Evolutionary conservation across 92 coral and sea anemone species (phyloP), one percentile per base, ranked within the genome.

Genomic region (Zoanthus solanderi): DNA sequence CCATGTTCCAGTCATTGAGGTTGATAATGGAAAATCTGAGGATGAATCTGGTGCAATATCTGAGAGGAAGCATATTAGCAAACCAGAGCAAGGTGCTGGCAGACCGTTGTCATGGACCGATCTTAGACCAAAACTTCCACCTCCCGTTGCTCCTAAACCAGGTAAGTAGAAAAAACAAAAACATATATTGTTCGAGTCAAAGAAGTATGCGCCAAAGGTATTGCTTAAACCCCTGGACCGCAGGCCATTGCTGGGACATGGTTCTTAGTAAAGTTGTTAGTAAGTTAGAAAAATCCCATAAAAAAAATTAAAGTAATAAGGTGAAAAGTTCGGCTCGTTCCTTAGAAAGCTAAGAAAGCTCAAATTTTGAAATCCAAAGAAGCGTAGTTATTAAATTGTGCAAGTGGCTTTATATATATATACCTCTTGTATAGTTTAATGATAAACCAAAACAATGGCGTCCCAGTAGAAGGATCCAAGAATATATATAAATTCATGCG

Each of bases 81-180:
- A 18, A 58, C 65, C n/a, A 12, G 83, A 53, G 18, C 90, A 88
- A 71, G 74, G 58, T 52, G 50, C 84, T 48, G 75, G 71, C 50
- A 92, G 95, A 60, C 96, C 98, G 0, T 71, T 79, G 87, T 95
- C 98, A 6, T n/a, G 91, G 71, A 88, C 79, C 69, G 93, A 95
- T 54, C 93, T 95, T 30, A 80, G 96, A 44, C 90, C 92, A 30
- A 78, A 7, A 12, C 4, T 58, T 9, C 91, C 95, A 4, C 94
- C 94, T 48, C 96, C 96, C 0, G 92, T 93, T 0, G 87, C 92
- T 8, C 98, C 98, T 46, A 88, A 67, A 47, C 83, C 79, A 73
- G 91, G 98, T 94, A 88, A 73, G 88, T 63, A 56, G 37, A 7
- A 42, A 23, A 69, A 14, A 23, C 28, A 7, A 7, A 5, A 23